Evolutionary conservation across 2,113 vertebrate species (phyloP), one percentile per base, ranked within the genome.

Genomic region (Platysteira castanea): DNA sequence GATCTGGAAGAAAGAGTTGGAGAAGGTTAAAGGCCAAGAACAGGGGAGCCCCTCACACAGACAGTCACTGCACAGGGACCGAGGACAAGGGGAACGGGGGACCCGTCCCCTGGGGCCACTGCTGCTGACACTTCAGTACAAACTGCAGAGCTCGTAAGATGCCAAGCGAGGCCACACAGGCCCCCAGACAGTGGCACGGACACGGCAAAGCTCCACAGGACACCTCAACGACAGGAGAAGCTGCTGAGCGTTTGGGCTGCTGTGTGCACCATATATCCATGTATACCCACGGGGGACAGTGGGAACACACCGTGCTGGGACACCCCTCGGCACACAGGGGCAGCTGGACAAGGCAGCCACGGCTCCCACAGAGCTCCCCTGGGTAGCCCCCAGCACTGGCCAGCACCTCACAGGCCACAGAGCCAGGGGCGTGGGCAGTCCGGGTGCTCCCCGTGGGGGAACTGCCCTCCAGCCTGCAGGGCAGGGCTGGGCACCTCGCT

Each of bases 1-100:
- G 61, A 98, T 98, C 98, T 98, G 98, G 98, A 98, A 98, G 97
- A 98, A 97, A 98, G 97, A 98, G 81, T 94, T 96, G 96, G 91
- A 97, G 87, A 93, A 97, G 86, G 97, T 97, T 98, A 98, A 98
- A 69, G 94, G 86, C 80, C 76, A 87, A 69, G 89, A 94, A 93
- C 1, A 7, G 63, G 92, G 87, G 69, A 86, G 85, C 47, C 76
- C 89, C 68, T 97, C 88, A 96, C 82, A 93, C 65, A 96, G 78
- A 96, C 91, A 96, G 41, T 37, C 78, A 96, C 46, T 81, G 81
- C 87, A 96, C 95, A 93, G 91, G 91, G 69, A 92, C 64, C 0
- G 5, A 81, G 81, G 61, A 94, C 54, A 16, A 73, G 39, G 73
- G 60, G 42, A 87, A 53, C 1, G 0, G 49, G 16, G 2, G 2